A percentile compares a stretch with the other conserved stretches of the same genome.
phyloP scores from a whole-genome alignment of 2,797 vertebrate genomes.

The Tokudaia tokunoshimensis region DNA sequence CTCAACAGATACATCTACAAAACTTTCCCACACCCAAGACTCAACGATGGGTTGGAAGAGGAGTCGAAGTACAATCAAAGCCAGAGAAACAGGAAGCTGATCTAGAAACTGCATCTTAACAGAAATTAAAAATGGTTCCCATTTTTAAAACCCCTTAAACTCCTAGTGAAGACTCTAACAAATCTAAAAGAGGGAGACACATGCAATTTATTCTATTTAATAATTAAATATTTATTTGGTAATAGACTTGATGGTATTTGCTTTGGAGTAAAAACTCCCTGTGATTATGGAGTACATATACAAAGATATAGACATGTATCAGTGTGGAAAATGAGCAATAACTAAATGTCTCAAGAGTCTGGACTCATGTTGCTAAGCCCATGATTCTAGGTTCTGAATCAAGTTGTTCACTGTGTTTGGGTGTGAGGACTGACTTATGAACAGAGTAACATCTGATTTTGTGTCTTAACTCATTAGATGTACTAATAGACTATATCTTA shows the following conservation, averaged over 20 bases:
- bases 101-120: background rate
- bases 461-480: slow-evolving; percentile 32
- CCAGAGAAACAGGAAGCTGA: background rate
- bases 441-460: background rate
- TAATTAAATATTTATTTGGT: slow-evolving; percentile 16
- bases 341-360: background rate
- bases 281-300: background rate
- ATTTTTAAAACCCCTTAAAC: background rate
- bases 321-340: background rate
- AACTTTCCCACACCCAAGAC: background rate
- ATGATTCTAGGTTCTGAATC: slow-evolving; percentile 6
- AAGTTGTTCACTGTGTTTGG: background rate
- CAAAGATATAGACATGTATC: background rate
- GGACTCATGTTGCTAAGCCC: background rate
- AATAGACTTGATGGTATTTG: slow-evolving; percentile 21
- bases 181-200: background rate
- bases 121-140: background rate
- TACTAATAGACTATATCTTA: background rate
- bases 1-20: background rate
- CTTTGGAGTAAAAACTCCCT: background rate
- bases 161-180: background rate
- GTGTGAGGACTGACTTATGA: background rate
- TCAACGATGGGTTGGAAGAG: background rate
- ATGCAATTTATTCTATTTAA: background rate
- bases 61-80: background rate